Evolutionary conservation across 2,797 vertebrate species (phyloP), one percentile per base, ranked within the genome.

Genomic region (Leptodactylus fallax): DNA sequence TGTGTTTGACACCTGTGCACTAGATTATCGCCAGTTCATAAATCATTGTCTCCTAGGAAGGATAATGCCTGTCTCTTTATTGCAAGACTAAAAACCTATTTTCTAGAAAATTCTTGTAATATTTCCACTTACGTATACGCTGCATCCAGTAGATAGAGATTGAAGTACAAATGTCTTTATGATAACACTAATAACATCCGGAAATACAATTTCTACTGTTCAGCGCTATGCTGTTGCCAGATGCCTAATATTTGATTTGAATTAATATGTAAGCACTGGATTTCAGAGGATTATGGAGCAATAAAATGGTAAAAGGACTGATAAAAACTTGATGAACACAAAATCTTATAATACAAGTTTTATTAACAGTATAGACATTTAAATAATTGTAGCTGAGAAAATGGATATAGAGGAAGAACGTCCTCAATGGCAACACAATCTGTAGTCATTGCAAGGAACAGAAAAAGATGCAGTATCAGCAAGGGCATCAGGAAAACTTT

Each of bases 331-430:
- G 77, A 79, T 79, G 76, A 86, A 80, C 76, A 80, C 61, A 65
- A 80, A 79, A 79, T 65, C 85, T 86, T 71, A 79, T 86, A 86
- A 80, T 86, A 60, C 85, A 21, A 65, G 76, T 79, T 86, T 86
- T 86, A 86, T 86, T 86, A 86, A 80, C 76, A 80, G 63, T 86
- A 86, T 56, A 86, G 85, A 80, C 76, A 86, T 86, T 79, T 79
- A 86, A 69, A 86, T 80, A 86, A 86, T 80, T 55, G 47, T 74
- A 80, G 63, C 60, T 21, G 61, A 69, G 77, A 11, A 79, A 79
- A 69, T 60, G n/a, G 85, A 80, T 65, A 47, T n/a, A 25, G 21
- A 74, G 56, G 13, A 63, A 45, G 56, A 85, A 8, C 16, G 56
- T 71, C 67, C 12, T 58, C 53, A 13, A 6, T 36, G 27, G 51